Base-by-base conservation (phyloP, 2,113 vertebrate species). In the Athene noctua region DNA sequence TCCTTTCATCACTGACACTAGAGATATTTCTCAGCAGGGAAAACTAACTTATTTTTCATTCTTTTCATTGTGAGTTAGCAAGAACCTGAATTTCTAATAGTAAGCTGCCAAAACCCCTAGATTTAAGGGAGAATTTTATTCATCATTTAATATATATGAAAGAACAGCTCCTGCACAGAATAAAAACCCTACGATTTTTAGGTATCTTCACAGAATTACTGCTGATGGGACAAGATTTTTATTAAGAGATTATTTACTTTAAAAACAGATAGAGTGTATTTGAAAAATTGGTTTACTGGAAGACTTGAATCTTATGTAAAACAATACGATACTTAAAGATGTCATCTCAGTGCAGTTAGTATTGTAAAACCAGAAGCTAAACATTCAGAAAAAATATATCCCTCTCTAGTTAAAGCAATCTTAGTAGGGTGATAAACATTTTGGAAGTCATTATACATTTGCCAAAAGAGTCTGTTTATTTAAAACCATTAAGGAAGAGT, bases 401-500 rank as follows among this genome's bases (percentile, higher is more conserved):
- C 34, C 30, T 63, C 74, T 67, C 1, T 7, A 81, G 36, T 78
- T 30, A 92, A 75, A 93, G 61, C 75, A n/a, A n/a, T 86, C 57
- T 91, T 92, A 51, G 55, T 19, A 65, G 46, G 52, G 68, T 72
- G 61, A 92, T 81, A 92, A 96, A 94, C 79, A 96, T 68, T 91
- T 79, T 75, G 61, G 29, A 89, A 88, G 30, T 38, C 63, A 80
- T 93, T 94, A 81, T 7, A 19, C 57, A 79, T 86, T 91, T 89
- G 26, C 57, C 66, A 49, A 29, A n/a, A 44, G 47, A 79, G n/a
- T 47, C 2, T 4, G 44, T 75, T 93, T 86, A 78, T 88, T 94
- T 81, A 79, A 87, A 79, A 30, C 30, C 62, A 75, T 86, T 96
- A 74, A 88, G 67, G 44, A n/a, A 79, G 38, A 63, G 32, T 55